These are phyloP conservation scores for Zaprionus camerounensis DNA, from an alignment of 1,140 invertebrate genomes.

Conservation along the genomic window DNA sequence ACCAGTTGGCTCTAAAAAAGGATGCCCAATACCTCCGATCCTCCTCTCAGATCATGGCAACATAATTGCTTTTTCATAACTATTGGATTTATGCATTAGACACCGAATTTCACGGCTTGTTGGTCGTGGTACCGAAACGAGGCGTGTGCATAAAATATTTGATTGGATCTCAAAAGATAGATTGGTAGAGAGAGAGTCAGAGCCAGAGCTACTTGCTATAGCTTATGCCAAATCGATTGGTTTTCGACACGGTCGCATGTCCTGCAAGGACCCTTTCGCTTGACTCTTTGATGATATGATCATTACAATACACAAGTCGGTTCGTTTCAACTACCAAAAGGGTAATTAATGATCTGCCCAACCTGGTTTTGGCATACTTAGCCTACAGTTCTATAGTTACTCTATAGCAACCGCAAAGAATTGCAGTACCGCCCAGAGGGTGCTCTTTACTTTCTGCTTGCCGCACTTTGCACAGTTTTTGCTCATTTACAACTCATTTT, in stretches of 20 bases:
- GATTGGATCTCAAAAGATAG: slow-evolving; percentile 66
- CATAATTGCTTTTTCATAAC: slow-evolving; percentile 74
- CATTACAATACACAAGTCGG: slow-evolving; percentile 67
- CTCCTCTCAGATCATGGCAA: slow-evolving; percentile 10
- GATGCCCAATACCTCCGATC: slow-evolving; percentile 2
- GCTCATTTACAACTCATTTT: slow-evolving; percentile 82
- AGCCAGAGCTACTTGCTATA: neutral
- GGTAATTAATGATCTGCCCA: slow-evolving; percentile 63
- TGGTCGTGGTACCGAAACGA: slow-evolving; percentile 51
- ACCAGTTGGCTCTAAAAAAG: slow-evolving; percentile 30
- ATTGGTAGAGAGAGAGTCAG: slow-evolving; percentile 29
- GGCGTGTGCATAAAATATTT: slow-evolving; percentile 75
- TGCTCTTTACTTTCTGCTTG: slow-evolving; percentile 6
- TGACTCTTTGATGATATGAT: slow-evolving; percentile 63
- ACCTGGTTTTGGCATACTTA: slow-evolving; percentile 49
- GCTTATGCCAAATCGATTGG: slow-evolving; percentile 65
- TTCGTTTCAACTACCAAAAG: slow-evolving; percentile 56
- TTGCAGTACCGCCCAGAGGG: slow-evolving; percentile 42
- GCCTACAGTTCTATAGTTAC: neutral
- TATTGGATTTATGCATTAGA: slow-evolving; percentile 66
- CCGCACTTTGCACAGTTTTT: slow-evolving; percentile 49
- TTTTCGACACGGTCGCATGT: slow-evolving; percentile 48
- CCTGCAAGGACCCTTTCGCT: slow-evolving; percentile 39
- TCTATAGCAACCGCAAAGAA: slow-evolving; percentile 54
- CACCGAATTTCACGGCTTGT: slow-evolving; percentile 74